phyloP scores from a whole-genome alignment of 2,797 vertebrate species.

The Pseudomugil gertrudae region DNA sequence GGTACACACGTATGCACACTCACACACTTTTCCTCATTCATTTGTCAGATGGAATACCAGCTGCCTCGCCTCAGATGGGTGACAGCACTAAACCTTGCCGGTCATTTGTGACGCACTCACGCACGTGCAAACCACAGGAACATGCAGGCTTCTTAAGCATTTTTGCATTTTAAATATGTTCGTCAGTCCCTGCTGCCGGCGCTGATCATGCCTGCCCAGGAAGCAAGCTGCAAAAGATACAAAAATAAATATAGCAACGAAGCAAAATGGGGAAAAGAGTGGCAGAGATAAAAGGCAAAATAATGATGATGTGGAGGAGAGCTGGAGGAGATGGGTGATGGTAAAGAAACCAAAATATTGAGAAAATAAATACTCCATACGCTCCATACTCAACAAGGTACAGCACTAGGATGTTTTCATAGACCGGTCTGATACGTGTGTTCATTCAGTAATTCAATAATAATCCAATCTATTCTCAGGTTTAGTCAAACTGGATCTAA shows the following conservation, averaged over 20 bases:
- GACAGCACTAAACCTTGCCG: slow-evolving; percentile 51
- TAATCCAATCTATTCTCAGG: slow-evolving; percentile 1
- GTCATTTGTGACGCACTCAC: slow-evolving; percentile 55
- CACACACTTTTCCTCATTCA: slow-evolving; percentile 16
- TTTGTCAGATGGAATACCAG: slow-evolving; percentile 71
- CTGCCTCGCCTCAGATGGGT: slow-evolving; percentile 58
- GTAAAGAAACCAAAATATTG: slow-evolving; percentile 28
- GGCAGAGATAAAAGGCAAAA: slow-evolving; percentile 21
- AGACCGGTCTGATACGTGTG: slow-evolving; percentile 14
- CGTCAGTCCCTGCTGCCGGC: slow-evolving; percentile 44
- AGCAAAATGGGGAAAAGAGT: slow-evolving; percentile 20
- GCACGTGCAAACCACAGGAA: slow-evolving; percentile 31
- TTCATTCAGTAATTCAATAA: slow-evolving; percentile 16
- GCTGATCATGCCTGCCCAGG: slow-evolving; percentile 19
- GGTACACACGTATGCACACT: not conserved
- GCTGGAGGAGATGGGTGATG: slow-evolving; percentile 29
- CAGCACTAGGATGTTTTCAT: not conserved
- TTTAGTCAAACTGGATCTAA: slow-evolving; percentile 9
- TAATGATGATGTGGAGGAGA: slow-evolving; percentile 23
- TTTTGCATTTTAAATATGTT: slow-evolving; percentile 48
- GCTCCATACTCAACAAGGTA: not conserved
- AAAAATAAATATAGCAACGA: slow-evolving; percentile 24
- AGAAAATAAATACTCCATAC: too few relatives aligned
- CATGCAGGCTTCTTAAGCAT: slow-evolving; percentile 33
- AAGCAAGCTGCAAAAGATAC: slow-evolving; percentile 1